Evolutionary conservation across 2,888 invertebrate species (phyloP).

Genomic region (Epirrita christyi): DNA sequence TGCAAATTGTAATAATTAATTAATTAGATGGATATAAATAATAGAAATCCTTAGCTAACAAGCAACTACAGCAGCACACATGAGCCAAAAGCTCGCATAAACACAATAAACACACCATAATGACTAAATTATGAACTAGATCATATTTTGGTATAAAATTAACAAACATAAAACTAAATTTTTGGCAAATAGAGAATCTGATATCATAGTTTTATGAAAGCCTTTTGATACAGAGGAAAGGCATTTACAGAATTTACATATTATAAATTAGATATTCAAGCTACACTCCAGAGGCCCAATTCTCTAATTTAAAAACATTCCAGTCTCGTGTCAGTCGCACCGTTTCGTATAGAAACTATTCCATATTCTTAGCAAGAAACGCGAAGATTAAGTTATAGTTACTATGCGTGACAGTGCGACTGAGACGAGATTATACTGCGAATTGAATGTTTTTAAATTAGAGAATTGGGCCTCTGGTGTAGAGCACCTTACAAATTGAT

Average conservation of each 20-base stretch:
- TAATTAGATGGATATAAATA: slow-evolving; percentile 16
- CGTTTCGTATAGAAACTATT: too few relatives aligned
- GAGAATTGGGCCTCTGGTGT: too few relatives aligned
- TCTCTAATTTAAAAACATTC: too few relatives aligned
- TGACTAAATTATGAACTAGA: slow-evolving; percentile 84
- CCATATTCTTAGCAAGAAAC: too few relatives aligned
- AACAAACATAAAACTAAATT: slow-evolving; percentile 77
- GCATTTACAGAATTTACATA: slow-evolving; percentile 37
- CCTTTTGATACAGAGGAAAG: slow-evolving; percentile 41
- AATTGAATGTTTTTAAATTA: too few relatives aligned
- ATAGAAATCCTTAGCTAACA: slow-evolving; percentile 62
- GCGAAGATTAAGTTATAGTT: too few relatives aligned
- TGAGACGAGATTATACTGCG: too few relatives aligned
- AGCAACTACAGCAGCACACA: slow-evolving; percentile 81
- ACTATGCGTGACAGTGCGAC: too few relatives aligned
- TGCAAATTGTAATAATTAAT: slow-evolving; percentile 54
- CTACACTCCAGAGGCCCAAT: slow-evolving; percentile 38
- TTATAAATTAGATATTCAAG: slow-evolving; percentile 31
- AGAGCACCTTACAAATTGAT: slow-evolving; percentile 34
- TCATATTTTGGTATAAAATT: slow-evolving; percentile 78
- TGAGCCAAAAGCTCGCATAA: slow-evolving; percentile 70
- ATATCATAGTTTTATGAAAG: slow-evolving; percentile 64
- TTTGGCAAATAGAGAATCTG: slow-evolving; percentile 84
- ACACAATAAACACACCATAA: slow-evolving; percentile 81
- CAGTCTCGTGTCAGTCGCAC: too few relatives aligned